These are phyloP conservation scores for Malurus splendens DNA, from an alignment of 2,797 vertebrate genomes.

Conservation along the genomic window DNA sequence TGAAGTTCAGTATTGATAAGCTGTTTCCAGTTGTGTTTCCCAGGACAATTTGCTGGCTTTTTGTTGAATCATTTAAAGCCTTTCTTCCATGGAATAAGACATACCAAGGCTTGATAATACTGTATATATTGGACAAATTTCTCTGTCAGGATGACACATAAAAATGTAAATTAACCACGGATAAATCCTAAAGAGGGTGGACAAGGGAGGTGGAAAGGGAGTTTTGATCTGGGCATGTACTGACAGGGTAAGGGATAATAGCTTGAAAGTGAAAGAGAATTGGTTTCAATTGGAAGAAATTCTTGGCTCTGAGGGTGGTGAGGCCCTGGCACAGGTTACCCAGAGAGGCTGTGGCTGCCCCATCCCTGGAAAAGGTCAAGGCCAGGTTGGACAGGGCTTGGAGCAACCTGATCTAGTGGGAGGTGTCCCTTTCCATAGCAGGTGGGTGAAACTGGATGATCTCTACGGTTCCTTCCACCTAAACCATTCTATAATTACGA, in stretches of 20 bases:
- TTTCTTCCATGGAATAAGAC: neutral
- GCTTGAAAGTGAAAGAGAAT: neutral
- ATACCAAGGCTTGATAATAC: fast-evolving
- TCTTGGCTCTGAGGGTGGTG: neutral
- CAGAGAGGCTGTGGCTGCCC: neutral
- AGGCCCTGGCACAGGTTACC: neutral
- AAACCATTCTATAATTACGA: neutral
- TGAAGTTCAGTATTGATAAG: neutral
- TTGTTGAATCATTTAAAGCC: neutral
- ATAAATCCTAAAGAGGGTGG: neutral
- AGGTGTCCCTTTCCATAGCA: neutral
- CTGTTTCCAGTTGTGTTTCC: neutral
- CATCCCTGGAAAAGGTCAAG: neutral
- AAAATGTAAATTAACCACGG: neutral
- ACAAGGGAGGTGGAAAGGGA: neutral
- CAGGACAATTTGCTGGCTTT: neutral
- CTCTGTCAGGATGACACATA: neutral
- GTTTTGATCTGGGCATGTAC: neutral
- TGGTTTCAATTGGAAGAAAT: neutral
- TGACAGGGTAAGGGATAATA: neutral
- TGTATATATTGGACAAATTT: neutral
- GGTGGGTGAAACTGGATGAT: neutral
- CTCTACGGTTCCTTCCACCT: neutral
- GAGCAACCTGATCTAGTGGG: neutral
- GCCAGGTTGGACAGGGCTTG: fast-evolving